Conservation (phyloP, 2,797 vertebrate genomes). For the Cynodonichthys magdalenae region DNA sequence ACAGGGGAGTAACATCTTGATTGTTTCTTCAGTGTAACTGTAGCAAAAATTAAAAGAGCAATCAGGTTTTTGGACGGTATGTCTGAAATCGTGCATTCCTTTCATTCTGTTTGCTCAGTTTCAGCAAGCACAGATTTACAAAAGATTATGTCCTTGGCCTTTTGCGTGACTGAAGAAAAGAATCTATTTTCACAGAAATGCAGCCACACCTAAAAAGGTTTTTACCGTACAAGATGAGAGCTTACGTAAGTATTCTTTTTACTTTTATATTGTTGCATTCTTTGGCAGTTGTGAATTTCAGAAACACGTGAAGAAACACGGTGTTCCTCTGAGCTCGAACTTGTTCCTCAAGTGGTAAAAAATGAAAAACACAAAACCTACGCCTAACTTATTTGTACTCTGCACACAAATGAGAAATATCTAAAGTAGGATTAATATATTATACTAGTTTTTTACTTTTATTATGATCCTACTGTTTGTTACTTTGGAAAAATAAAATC, state of each 20-base stretch:
- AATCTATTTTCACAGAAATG: constrained; percentile 45
- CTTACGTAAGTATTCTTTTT: constrained; percentile 16
- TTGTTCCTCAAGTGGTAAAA: constrained; percentile 42
- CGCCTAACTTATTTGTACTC: constrained; percentile 23
- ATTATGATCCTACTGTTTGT: too few relatives aligned
- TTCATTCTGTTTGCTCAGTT: constrained; percentile 24
- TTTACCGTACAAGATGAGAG: constrained; percentile 8
- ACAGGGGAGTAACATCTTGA: not conserved
- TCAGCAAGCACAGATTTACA: constrained; percentile 16
- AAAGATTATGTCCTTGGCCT: constrained; percentile 32
- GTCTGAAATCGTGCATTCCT: constrained; percentile 43
- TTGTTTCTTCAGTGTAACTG: not conserved
- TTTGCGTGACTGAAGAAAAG: constrained; percentile 32
- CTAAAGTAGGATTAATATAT: not conserved
- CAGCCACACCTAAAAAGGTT: constrained; percentile 32
- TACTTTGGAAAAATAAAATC: not conserved
- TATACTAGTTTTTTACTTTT: not conserved
- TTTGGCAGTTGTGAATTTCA: constrained; percentile 30
- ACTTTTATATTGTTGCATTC: constrained; percentile 38
- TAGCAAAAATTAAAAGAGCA: too few relatives aligned
- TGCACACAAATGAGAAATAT: not conserved
- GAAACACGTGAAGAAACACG: constrained; percentile 44
- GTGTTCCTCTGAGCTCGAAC: constrained; percentile 52
- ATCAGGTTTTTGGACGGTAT: not conserved
- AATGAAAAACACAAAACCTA: constrained; percentile 28